Evolutionary conservation across 2,797 vertebrate genomes (phyloP).

Genomic region (Dicrostonyx torquatus): DNA sequence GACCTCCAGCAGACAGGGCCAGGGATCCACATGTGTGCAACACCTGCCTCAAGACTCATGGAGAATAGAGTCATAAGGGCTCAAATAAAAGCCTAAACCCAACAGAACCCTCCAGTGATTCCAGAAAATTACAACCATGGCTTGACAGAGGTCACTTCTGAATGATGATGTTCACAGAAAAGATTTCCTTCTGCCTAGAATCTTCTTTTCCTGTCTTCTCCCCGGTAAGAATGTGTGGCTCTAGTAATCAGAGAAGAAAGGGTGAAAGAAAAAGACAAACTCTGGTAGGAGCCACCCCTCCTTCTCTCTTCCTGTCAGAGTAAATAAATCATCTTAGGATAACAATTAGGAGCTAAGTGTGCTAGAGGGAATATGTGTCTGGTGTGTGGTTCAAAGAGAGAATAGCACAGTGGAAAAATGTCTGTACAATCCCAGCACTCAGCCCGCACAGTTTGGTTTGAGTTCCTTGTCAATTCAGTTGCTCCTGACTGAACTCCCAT

Average conservation of each 20-base stretch:
- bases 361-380: conserved; percentile 40
- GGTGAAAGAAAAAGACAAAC: conserved; percentile 15
- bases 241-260: conserved; percentile 26
- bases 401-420: neutral
- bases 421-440: neutral
- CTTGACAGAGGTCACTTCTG: neutral
- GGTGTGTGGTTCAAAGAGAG: neutral
- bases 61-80: neutral
- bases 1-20: neutral
- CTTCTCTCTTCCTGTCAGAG: conserved; percentile 49
- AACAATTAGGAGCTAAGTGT: conserved; percentile 61
- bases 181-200: conserved; percentile 11
- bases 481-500: neutral
- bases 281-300: neutral
- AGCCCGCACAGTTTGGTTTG: neutral
- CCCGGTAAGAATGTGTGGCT: neutral
- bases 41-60: neutral
- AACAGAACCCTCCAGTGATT: neutral
- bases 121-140: neutral
- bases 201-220: conserved; percentile 14
- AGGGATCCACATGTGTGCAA: neutral
- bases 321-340: conserved; percentile 55
- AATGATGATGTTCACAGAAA: neutral
- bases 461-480: neutral
- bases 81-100: neutral